Conservation (phyloP, 2,888 invertebrate genomes). For the Drosophila paramelanica region DNA sequence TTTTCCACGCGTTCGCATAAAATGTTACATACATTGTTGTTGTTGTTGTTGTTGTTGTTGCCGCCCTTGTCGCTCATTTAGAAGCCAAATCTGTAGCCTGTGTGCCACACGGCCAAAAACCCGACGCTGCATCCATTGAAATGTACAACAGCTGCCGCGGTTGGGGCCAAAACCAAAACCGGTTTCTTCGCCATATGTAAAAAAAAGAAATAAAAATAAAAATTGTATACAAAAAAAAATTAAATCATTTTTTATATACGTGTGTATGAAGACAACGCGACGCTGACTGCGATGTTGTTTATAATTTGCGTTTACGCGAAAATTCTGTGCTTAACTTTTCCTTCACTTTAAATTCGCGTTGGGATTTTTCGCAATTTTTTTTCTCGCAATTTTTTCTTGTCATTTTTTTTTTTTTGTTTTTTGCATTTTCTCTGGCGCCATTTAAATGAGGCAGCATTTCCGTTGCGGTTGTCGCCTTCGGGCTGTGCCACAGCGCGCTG, state of each 20-base stretch:
- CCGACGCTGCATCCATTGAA: conserved; percentile 62
- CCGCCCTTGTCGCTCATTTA: conserved; percentile 57
- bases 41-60: conserved; percentile 38
- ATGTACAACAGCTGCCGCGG: conserved; percentile 35
- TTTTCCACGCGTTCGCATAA: conserved; percentile 74
- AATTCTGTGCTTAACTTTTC: conserved; percentile 22
- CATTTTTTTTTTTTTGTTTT: not conserved
- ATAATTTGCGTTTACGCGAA: conserved; percentile 20
- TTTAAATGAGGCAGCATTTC: conserved; percentile 58
- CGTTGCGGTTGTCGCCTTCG: conserved; percentile 51
- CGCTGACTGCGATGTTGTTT: conserved; percentile 31
- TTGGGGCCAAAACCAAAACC: conserved; percentile 47
- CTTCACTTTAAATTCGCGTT: conserved; percentile 39
- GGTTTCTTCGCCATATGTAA: conserved; percentile 48
- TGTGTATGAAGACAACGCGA: conserved; percentile 38
- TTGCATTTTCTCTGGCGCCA: conserved; percentile 42
- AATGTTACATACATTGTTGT: conserved; percentile 36
- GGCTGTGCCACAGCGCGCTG: conserved; percentile 4
- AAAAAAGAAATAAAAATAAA: conserved; percentile 9
- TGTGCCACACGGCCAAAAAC: conserved; percentile 6
- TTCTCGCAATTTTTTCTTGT: not conserved
- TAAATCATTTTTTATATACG: conserved; percentile 4
- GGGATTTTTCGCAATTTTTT: conserved; percentile 10
- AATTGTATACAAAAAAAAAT: not conserved
- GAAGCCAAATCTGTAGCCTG: conserved; percentile 57